Evolutionary conservation across 1,140 invertebrate species (phyloP).

Genomic region (Nomia melanderi): DNA sequence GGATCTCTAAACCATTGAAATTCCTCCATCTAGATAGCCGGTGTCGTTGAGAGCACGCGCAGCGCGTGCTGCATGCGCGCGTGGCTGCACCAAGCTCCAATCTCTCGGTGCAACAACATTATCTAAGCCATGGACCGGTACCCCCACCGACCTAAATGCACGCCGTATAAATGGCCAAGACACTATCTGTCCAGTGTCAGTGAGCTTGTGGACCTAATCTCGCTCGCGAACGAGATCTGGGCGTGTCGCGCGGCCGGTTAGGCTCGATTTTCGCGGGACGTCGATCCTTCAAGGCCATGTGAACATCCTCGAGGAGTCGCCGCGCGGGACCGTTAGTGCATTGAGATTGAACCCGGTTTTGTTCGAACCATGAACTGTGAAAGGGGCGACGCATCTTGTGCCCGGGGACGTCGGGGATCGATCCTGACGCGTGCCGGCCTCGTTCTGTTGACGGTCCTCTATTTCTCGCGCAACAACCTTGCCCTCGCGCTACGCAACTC

Average conservation of each 20-base stretch:
- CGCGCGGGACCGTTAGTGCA: not conserved
- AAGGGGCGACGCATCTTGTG: not conserved
- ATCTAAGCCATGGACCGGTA: conserved; percentile 69
- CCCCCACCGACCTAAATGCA: conserved; percentile 80
- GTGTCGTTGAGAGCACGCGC: not conserved
- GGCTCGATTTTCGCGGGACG: not conserved
- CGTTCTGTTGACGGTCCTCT: conserved; percentile 22
- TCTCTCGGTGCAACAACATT: conserved; percentile 48
- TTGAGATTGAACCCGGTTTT: not conserved
- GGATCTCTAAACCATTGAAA: too few relatives aligned
- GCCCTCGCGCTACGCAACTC: conserved; percentile 55
- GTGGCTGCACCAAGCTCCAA: conserved; percentile 27
- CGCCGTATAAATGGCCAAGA: conserved; percentile 80
- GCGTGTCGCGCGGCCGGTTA: not conserved
- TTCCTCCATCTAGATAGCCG: not conserved
- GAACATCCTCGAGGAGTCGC: not conserved
- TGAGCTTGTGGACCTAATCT: conserved; percentile 70
- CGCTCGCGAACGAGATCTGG: not conserved
- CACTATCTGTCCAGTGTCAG: conserved; percentile 76
- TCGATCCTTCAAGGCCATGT: not conserved
- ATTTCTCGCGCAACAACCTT: not conserved
- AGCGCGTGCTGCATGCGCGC: not conserved
- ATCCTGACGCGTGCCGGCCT: not conserved
- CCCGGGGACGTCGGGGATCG: not conserved
- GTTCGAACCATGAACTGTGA: conserved; percentile 23